phyloP scores from a whole-genome alignment of 2,113 vertebrate genomes.

The Cyprinodon variegatus region DNA sequence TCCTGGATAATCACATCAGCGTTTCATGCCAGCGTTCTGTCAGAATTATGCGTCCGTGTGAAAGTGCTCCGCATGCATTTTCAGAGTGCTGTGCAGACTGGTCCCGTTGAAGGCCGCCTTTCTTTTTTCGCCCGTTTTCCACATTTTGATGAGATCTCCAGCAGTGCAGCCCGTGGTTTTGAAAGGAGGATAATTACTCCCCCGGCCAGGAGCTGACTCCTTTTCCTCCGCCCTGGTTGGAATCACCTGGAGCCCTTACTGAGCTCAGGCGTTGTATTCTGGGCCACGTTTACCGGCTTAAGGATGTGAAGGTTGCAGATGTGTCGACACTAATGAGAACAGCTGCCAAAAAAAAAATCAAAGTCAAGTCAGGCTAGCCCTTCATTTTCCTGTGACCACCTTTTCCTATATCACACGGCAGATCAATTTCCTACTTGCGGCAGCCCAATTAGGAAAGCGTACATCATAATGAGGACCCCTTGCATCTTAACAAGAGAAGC shows the following conservation, averaged over 20 bases:
- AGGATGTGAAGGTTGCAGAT: constrained; percentile 30
- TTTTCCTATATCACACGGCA: constrained; percentile 28
- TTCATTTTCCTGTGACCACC: constrained; percentile 51
- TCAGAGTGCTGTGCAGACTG: constrained; percentile 20
- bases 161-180: constrained; percentile 57
- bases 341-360: constrained; percentile 64
- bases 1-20: constrained; percentile 71
- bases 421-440: constrained; percentile 63
- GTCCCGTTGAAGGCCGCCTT: constrained; percentile 8
- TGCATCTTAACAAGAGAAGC: constrained; percentile 48
- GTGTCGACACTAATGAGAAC: constrained; percentile 73
- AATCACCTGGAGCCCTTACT: constrained; percentile 59
- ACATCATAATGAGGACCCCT: constrained; percentile 53
- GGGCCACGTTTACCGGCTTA: constrained; percentile 18
- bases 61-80: constrained; percentile 49
- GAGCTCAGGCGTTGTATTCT: constrained; percentile 31
- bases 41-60: constrained; percentile 60
- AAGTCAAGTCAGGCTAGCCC: constrained; percentile 47
- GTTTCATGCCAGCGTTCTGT: constrained; percentile 66
- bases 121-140: neutral
- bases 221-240: constrained; percentile 36
- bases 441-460: constrained; percentile 56
- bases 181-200: constrained; percentile 71
- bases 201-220: constrained; percentile 40
- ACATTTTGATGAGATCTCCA: constrained; percentile 52